Conservation (phyloP, 2,888 invertebrate species). For the Patella caerulea region DNA sequence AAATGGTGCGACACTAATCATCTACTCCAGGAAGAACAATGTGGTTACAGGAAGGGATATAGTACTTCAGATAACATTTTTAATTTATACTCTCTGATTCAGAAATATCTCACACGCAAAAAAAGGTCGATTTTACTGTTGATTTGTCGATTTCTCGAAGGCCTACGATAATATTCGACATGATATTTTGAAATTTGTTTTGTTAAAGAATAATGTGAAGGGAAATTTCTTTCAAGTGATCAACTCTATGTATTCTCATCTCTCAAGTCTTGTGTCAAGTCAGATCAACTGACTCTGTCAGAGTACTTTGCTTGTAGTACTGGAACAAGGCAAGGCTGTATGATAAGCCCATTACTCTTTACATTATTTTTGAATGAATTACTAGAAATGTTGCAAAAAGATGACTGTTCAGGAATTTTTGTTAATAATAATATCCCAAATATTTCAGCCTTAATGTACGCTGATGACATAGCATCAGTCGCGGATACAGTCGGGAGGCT, state of each 20-base stretch:
- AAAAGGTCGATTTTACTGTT: neutral
- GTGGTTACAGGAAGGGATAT: neutral
- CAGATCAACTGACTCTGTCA: neutral
- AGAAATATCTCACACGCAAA: neutral
- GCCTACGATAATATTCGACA: neutral
- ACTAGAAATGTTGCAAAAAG: too few relatives aligned
- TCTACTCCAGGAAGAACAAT: neutral
- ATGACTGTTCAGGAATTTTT: too few relatives aligned
- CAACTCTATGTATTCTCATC: neutral
- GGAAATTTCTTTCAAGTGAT: neutral
- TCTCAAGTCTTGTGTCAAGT: neutral
- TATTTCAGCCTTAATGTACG: neutral
- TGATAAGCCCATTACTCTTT: too few relatives aligned
- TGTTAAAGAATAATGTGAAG: neutral
- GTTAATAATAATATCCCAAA: neutral
- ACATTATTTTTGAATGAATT: too few relatives aligned
- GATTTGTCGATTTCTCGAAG: neutral
- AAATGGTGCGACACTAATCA: neutral
- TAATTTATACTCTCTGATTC: neutral
- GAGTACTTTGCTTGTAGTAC: too few relatives aligned
- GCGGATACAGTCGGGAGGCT: neutral
- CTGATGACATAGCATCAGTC: neutral
- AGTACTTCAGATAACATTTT: slow-evolving; percentile 1
- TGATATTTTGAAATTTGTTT: neutral
- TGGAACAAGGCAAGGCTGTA: too few relatives aligned